Percentiles rank a stretch among this genome's conserved stretches.
Evolutionary conservation across 2,113 vertebrate genomes (phyloP).

Genomic region (Sander lucioperca): DNA sequence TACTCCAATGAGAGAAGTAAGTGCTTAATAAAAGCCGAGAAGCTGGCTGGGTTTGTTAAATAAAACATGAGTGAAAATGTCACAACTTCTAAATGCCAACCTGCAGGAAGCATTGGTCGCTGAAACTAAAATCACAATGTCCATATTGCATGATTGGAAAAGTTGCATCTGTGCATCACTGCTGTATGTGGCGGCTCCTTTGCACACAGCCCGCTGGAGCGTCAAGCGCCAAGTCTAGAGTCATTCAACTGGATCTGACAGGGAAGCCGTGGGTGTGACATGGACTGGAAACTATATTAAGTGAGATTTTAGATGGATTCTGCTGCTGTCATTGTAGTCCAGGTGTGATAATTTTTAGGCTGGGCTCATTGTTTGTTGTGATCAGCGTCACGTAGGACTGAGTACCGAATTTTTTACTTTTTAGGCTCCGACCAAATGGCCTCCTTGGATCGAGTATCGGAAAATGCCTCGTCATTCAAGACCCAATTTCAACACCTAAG

Average conservation of each 20-base stretch:
- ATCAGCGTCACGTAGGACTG: too few relatives aligned
- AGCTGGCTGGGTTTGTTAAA: neutral
- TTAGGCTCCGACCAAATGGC: too few relatives aligned
- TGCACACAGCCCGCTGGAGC: neutral
- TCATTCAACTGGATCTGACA: neutral
- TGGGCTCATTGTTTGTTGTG: neutral
- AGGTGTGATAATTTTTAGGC: neutral
- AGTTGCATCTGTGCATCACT: too few relatives aligned
- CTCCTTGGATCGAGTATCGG: too few relatives aligned
- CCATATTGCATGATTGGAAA: neutral
- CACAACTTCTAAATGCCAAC: neutral
- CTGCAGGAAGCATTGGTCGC: neutral
- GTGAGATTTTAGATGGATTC: neutral
- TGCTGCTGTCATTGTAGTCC: neutral
- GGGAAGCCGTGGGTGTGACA: neutral
- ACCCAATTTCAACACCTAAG: too few relatives aligned
- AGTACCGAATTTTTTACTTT: too few relatives aligned
- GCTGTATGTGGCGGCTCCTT: neutral
- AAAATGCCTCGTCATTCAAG: too few relatives aligned
- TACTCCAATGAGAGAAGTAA: neutral
- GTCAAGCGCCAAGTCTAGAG: neutral
- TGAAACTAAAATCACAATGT: neutral
- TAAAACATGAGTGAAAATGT: constrained; percentile 8
- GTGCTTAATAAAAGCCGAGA: neutral
- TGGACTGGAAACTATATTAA: too few relatives aligned